Percentiles rank a stretch among this genome's conserved stretches.
Conservation (phyloP, 2,888 invertebrate species). For the Eupithecia subfuscata region DNA sequence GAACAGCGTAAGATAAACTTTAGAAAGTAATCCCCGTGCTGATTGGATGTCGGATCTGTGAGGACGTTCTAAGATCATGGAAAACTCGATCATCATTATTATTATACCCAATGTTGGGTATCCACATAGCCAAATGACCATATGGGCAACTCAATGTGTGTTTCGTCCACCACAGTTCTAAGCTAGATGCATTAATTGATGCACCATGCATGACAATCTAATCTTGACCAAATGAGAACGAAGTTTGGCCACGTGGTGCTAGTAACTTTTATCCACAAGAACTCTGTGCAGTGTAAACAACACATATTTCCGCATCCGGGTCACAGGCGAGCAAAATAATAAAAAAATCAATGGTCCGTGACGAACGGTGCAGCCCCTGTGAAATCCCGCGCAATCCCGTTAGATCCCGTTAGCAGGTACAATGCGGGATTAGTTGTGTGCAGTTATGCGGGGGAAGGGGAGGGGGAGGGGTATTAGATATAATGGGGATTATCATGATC, state of each 20-base stretch:
- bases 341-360: conserved; percentile 44
- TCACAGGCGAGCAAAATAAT: conserved; percentile 29
- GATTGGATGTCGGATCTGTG: not conserved
- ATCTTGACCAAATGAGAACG: not conserved
- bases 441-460: conserved; percentile 53
- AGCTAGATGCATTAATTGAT: no score
- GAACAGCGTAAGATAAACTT: not conserved
- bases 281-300: not conserved
- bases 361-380: conserved; percentile 13
- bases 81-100: not conserved
- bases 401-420: conserved; percentile 58
- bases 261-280: not conserved
- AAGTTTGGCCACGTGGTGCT: not conserved
- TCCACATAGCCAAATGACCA: not conserved
- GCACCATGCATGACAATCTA: not conserved
- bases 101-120: no score
- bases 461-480: conserved; percentile 47
- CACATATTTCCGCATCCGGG: conserved; percentile 1
- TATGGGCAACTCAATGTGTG: not conserved
- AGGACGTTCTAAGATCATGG: not conserved
- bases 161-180: not conserved
- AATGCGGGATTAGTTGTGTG: conserved; percentile 56
- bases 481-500: conserved; percentile 48
- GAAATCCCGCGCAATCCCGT: conserved; percentile 1
- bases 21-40: not conserved